These are phyloP conservation scores for Stenolophus ochropezus DNA, from an alignment of 2,888 invertebrate species.

Conservation along the genomic window DNA sequence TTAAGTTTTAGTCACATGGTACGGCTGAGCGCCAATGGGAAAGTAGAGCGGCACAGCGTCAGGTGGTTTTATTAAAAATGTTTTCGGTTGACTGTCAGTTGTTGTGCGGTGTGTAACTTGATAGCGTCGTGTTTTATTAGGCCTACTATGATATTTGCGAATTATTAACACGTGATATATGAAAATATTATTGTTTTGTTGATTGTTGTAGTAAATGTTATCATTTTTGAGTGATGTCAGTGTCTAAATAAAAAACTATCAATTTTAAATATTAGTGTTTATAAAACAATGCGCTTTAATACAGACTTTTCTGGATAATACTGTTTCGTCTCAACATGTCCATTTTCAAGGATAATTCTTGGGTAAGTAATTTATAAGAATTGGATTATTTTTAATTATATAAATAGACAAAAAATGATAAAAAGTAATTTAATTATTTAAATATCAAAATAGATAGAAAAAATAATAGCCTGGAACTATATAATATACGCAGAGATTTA, in stretches of 20 bases:
- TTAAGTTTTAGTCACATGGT: slow-evolving; percentile 37
- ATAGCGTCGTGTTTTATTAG: slow-evolving; percentile 42
- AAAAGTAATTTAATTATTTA: not conserved
- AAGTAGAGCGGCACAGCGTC: slow-evolving; percentile 49
- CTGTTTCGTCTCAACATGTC: slow-evolving; percentile 72
- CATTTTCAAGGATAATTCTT: slow-evolving; percentile 77
- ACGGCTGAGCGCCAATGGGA: slow-evolving; percentile 42
- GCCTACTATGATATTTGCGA: slow-evolving; percentile 3
- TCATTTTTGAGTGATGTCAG: slow-evolving; percentile 45
- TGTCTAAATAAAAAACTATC: slow-evolving; percentile 13
- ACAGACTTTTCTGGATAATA: slow-evolving; percentile 49
- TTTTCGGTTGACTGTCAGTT: slow-evolving; percentile 58
- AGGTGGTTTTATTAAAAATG: slow-evolving; percentile 59
- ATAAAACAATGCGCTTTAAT: slow-evolving; percentile 42
- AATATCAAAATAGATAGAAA: not conserved
- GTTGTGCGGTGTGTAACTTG: slow-evolving; percentile 52
- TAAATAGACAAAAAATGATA: not conserved
- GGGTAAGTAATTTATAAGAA: slow-evolving; percentile 72
- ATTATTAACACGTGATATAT: not conserved
- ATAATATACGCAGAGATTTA: not conserved
- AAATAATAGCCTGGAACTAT: not conserved
- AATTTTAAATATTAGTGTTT: slow-evolving; percentile 10
- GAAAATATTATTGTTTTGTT: slow-evolving; percentile 4
- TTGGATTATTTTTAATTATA: not conserved
- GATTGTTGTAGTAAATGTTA: slow-evolving; percentile 1